A percentile compares a stretch with the other conserved stretches of the same genome.
Conservation (phyloP, 2,797 vertebrate genomes). For the Chiroxiphia lanceolata region DNA sequence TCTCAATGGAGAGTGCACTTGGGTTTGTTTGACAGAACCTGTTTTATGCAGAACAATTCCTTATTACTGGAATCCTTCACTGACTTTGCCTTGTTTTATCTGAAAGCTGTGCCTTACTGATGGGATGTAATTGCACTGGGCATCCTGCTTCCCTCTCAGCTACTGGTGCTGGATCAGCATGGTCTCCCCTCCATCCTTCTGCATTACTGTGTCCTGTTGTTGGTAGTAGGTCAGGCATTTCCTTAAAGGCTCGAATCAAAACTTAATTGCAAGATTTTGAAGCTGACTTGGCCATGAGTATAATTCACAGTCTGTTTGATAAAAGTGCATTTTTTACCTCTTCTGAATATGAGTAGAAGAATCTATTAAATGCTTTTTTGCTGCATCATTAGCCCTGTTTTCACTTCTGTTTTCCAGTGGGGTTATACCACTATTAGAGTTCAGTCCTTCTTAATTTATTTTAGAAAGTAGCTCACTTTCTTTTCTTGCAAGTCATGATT, state of each 20-base stretch:
- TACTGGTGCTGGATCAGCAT: fast-evolving
- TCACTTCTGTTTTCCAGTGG: background rate
- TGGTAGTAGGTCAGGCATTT: background rate
- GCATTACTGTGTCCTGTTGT: fast-evolving
- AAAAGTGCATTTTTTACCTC: background rate
- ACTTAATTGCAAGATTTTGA: background rate
- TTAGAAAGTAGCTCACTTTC: background rate
- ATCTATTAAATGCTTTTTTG: background rate
- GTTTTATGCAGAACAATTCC: background rate
- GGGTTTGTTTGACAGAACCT: conserved; percentile 2
- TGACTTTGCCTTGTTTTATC: background rate
- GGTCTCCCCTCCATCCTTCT: background rate
- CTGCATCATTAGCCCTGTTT: background rate
- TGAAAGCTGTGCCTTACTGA: background rate
- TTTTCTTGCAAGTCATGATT: background rate
- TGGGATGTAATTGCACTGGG: background rate
- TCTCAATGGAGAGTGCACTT: fast-evolving
- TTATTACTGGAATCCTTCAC: background rate
- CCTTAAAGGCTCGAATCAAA: fast-evolving
- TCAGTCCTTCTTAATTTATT: background rate
- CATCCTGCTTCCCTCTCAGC: background rate
- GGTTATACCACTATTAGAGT: background rate
- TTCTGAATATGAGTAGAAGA: background rate
- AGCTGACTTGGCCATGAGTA: background rate
- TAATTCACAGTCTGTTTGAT: background rate